A percentile compares a stretch with the other conserved stretches of the same genome.
Evolutionary conservation across 2,888 invertebrate genomes (phyloP).

Genomic region (Caenorhabditis sp.): DNA sequence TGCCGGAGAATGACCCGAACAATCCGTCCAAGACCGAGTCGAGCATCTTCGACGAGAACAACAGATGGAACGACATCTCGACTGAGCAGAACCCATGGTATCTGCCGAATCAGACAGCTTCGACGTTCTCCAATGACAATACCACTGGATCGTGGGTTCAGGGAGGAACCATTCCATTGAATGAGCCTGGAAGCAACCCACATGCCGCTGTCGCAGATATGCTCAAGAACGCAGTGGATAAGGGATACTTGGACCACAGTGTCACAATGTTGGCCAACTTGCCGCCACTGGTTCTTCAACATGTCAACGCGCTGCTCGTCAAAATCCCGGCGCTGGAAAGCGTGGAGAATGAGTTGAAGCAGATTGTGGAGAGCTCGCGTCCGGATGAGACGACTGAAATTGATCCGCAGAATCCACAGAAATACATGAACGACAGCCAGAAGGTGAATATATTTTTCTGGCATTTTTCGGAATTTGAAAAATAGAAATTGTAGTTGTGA

Average conservation of each 20-base stretch:
- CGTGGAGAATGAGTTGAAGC: slow-evolving; percentile 67
- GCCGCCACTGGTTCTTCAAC: slow-evolving; percentile 60
- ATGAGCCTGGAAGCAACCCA: slow-evolving; percentile 51
- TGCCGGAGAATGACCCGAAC: slow-evolving; percentile 76
- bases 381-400: slow-evolving; percentile 59
- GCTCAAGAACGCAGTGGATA: slow-evolving; percentile 72
- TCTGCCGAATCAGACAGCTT: slow-evolving; percentile 50
- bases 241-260: slow-evolving; percentile 70
- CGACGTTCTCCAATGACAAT: slow-evolving; percentile 35
- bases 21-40: slow-evolving; percentile 68
- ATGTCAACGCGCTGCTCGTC: slow-evolving; percentile 61
- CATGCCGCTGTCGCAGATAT: slow-evolving; percentile 66
- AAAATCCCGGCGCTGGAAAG: slow-evolving; percentile 70
- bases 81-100: slow-evolving; percentile 72
- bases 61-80: slow-evolving; percentile 67
- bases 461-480: neutral
- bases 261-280: slow-evolving; percentile 64
- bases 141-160: slow-evolving; percentile 61
- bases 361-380: slow-evolving; percentile 63
- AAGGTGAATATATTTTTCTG: slow-evolving; percentile 53
- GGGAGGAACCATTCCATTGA: slow-evolving; percentile 65
- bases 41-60: slow-evolving; percentile 51
- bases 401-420: slow-evolving; percentile 65
- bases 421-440: slow-evolving; percentile 74
- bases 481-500: no score